A percentile compares a stretch with the other conserved stretches of the same genome.
These are phyloP conservation scores for Alca torda DNA, from an alignment of 2,797 vertebrate genomes.

Conservation along the genomic window DNA sequence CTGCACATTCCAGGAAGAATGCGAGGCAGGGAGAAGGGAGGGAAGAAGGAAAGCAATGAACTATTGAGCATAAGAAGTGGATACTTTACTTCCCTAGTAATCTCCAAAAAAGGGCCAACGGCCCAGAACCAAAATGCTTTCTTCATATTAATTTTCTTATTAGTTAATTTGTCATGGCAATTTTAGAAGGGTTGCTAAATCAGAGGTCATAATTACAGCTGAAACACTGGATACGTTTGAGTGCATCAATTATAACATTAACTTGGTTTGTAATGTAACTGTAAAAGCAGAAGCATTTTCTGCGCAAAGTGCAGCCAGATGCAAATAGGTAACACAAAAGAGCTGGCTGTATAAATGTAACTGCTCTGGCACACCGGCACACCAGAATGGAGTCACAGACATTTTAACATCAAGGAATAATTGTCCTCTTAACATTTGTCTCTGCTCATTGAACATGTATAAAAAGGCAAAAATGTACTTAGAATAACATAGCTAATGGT, in stretches of 20 bases:
- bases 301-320: not conserved
- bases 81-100: not conserved
- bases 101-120: not conserved
- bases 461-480: not conserved
- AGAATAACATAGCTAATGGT: not conserved
- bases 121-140: slow-evolving; percentile 42
- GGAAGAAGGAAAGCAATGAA: not conserved
- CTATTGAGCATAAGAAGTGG: not conserved
- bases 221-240: slow-evolving; percentile 16
- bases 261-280: not conserved
- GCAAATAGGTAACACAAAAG: not conserved
- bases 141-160: slow-evolving; percentile 49
- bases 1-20: not conserved
- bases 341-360: not conserved
- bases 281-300: slow-evolving; percentile 8
- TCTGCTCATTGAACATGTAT: not conserved
- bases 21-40: not conserved
- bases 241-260: slow-evolving; percentile 45
- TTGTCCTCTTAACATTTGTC: slow-evolving; percentile 6
- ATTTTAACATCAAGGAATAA: not conserved
- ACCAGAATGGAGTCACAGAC: not conserved
- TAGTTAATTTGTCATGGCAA: slow-evolving; percentile 55
- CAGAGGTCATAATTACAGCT: slow-evolving; percentile 48
- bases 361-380: not conserved
- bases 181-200: slow-evolving; percentile 36